Percentiles rank a stretch among this genome's conserved stretches.
These are phyloP conservation scores for Phataginus tetradactyla DNA, from an alignment of 2,797 vertebrate species.

Conservation along the genomic window DNA sequence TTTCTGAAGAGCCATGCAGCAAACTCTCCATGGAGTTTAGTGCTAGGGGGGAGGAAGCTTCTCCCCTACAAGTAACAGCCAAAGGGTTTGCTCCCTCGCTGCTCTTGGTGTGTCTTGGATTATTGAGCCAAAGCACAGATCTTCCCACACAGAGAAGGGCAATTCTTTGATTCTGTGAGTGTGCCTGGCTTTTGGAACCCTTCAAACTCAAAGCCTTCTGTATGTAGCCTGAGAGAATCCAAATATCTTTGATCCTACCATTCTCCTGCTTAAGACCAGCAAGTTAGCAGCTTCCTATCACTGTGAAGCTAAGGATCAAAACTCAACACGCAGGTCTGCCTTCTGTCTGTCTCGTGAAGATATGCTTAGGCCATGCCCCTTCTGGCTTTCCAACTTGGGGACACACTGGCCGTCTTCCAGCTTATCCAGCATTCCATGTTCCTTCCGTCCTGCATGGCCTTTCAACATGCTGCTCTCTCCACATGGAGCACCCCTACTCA, in stretches of 20 bases:
- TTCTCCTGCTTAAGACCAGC: neutral
- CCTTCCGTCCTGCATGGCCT: neutral
- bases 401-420: neutral
- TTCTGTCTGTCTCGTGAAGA: neutral
- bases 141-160: neutral
- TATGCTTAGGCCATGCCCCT: rapidly evolving
- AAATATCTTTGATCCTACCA: neutral
- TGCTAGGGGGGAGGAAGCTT: neutral
- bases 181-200: neutral
- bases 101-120: neutral
- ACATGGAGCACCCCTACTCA: neutral
- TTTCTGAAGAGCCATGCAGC: neutral
- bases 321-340: neutral
- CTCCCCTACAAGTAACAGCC: neutral
- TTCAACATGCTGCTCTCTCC: neutral
- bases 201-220: neutral
- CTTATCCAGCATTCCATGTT: neutral
- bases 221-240: neutral
- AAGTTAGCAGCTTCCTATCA: neutral
- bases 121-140: neutral
- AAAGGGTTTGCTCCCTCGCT: neutral
- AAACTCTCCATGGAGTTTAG: conserved; percentile 15
- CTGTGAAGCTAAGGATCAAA: neutral
- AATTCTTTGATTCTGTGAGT: neutral
- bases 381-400: neutral